Evolutionary conservation across 2,888 invertebrate genomes (phyloP).

Genomic region (Acronicta alni): DNA sequence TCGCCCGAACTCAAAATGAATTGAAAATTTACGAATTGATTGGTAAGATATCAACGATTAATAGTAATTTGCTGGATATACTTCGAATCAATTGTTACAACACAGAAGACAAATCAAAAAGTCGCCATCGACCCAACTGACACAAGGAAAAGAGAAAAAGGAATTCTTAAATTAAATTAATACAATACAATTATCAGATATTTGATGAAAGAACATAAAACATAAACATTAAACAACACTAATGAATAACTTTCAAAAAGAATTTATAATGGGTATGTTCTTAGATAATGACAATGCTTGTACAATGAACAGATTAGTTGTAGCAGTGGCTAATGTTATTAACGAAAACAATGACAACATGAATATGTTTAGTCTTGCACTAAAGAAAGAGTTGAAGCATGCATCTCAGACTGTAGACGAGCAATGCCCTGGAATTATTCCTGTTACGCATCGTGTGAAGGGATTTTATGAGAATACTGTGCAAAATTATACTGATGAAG

Average conservation of each 20-base stretch:
- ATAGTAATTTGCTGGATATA: no score
- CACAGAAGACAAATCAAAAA: no score
- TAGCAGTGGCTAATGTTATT: constrained; percentile 77
- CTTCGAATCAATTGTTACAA: no score
- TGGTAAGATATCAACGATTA: no score
- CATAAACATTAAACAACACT: constrained; percentile 71
- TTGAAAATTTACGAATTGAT: no score
- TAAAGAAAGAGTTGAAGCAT: constrained; percentile 62
- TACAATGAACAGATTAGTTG: constrained; percentile 74
- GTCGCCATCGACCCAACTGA: no score
- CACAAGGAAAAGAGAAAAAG: no score
- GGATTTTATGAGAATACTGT: constrained; percentile 73
- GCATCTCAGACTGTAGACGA: constrained; percentile 34
- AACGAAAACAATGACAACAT: constrained; percentile 79
- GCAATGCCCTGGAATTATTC: constrained; percentile 24
- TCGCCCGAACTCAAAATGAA: no score
- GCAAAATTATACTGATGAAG: constrained; percentile 69
- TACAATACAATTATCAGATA: no score
- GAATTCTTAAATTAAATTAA: no score
- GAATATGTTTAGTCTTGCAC: constrained; percentile 62
- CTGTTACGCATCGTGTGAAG: constrained; percentile 50
- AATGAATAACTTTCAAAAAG: constrained; percentile 74
- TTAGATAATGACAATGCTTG: constrained; percentile 76
- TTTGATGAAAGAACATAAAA: no score
- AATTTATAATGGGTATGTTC: constrained; percentile 80